Conservation (phyloP, 2,797 vertebrate genomes). For the Hapalemur alaotrensis region DNA sequence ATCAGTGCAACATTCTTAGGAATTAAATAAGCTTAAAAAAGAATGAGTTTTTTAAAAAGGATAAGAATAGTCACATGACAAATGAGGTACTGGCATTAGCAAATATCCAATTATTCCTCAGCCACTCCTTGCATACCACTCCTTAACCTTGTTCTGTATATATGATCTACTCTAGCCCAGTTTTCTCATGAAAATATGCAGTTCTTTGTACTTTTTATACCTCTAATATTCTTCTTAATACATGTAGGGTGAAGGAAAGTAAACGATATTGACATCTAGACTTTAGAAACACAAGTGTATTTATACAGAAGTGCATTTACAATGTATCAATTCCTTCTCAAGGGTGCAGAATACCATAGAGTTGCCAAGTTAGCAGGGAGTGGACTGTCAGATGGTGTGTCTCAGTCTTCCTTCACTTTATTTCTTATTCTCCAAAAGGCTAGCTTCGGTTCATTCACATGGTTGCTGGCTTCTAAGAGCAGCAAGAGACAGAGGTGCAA, state of each 20-base stretch:
- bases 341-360: neutral
- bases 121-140: neutral
- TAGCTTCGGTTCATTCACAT: neutral
- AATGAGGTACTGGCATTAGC: neutral
- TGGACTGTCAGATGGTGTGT: neutral
- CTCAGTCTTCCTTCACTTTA: neutral
- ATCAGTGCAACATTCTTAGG: neutral
- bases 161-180: neutral
- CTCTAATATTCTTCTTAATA: neutral
- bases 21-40: neutral
- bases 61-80: neutral
- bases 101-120: neutral
- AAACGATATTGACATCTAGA: neutral
- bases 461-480: neutral
- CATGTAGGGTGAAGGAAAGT: neutral
- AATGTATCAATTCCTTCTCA: neutral
- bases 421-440: neutral
- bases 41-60: neutral
- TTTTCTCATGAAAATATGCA: neutral
- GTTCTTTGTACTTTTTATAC: neutral
- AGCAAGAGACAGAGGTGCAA: neutral
- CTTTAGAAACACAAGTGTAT: neutral
- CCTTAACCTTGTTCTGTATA: neutral
- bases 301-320: neutral
- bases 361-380: neutral